Evolutionary conservation across 2,113 vertebrate species (phyloP), one percentile per base, ranked within the genome.

Genomic region (Danionella cerebrum): DNA sequence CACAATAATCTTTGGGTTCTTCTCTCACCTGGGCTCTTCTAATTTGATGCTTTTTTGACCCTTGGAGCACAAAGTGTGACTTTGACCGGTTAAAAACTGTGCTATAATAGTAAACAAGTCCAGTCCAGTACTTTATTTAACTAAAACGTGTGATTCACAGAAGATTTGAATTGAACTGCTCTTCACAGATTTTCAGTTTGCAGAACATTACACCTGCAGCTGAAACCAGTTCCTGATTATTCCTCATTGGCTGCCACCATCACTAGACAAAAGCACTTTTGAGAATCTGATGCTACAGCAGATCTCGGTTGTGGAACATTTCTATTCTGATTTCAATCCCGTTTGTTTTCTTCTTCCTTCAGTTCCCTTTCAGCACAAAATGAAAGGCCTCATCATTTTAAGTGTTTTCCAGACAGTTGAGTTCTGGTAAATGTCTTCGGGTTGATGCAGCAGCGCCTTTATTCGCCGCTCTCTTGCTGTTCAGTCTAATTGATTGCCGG

Each of bases 401-500:
- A 12, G 19, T 9, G 4, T 47, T 29, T 44, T 11, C 4, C 18
- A 14, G 38, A 66, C 58, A 44, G 33, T 29, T 52, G 52, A 12
- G 31, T 42, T 14, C 14, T 31, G 52, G 54, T 36, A 53, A 41
- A 41, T 5, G 29, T n/a, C 59, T 47, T 42, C n/a, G 19, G 60
- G 36, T 29, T 65, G 59, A 27, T 18, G 13, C 21, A 12, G 45
- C 63, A 51, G 42, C 44, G n/a, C n/a, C n/a, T n/a, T n/a, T n/a
- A n/a, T n/a, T n/a, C 39, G 7, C 38, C 21, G 41, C 50, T 21
- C 24, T 39, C 55, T 54, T 21, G 18, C 27, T 22, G 27, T 45
- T 53, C 55, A 67, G 35, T 51, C 45, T 60, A 67, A 76, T 67
- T 79, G 74, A 69, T 76, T 71, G 48, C 19, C 1, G 19, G 7